These are phyloP conservation scores for Promerops cafer DNA, from an alignment of 2,113 vertebrate genomes.

Conservation along the genomic window DNA sequence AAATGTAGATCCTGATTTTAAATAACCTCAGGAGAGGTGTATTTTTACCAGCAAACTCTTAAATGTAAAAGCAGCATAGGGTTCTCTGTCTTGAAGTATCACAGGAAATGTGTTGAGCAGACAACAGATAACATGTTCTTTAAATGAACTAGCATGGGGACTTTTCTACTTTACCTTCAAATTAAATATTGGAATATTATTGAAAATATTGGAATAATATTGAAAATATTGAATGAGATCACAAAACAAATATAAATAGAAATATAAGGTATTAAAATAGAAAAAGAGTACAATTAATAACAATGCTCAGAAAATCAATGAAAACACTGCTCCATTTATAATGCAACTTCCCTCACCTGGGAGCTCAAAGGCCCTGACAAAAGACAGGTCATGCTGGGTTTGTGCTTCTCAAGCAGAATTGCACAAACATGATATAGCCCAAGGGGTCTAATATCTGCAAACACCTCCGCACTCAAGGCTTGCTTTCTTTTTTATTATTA, in stretches of 20 bases:
- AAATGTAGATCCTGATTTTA: background rate
- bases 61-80: background rate
- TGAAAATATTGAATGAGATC: background rate
- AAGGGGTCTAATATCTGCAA: background rate
- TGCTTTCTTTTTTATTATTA: background rate
- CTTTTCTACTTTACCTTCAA: background rate
- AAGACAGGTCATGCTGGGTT: background rate
- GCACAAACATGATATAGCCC: background rate
- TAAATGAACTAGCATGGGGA: background rate
- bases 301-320: background rate
- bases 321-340: background rate
- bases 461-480: background rate
- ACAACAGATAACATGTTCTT: background rate
- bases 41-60: background rate
- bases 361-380: background rate
- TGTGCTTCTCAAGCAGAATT: background rate
- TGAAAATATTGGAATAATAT: background rate
- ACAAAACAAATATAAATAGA: background rate
- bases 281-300: background rate
- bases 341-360: background rate
- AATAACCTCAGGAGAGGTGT: background rate
- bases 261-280: background rate
- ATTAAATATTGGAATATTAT: background rate
- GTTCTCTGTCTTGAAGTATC: background rate
- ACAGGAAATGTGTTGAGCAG: background rate